These are phyloP conservation scores for Megaustenia siamemsis DNA, from an alignment of 2,888 invertebrate species.

Conservation along the genomic window DNA sequence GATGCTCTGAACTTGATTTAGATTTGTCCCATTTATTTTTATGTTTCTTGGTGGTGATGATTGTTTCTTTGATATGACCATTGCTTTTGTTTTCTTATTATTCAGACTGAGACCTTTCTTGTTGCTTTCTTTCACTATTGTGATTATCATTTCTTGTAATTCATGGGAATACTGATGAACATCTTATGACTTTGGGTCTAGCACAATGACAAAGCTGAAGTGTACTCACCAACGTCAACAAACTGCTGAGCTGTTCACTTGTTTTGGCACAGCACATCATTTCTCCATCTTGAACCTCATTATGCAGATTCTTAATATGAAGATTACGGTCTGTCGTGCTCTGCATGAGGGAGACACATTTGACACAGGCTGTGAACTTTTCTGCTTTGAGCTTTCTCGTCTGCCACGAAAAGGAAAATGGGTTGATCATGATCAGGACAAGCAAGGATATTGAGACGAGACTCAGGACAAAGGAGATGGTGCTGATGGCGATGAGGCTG, in stretches of 20 bases:
- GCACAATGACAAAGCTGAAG: too few species aligned
- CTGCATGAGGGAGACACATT: neutral
- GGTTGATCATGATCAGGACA: neutral
- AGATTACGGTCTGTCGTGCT: neutral
- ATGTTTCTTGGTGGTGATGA: too few species aligned
- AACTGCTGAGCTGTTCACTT: neutral
- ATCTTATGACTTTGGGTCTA: too few species aligned
- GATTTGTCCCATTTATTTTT: too few species aligned
- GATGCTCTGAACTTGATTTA: too few species aligned
- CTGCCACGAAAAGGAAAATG: neutral
- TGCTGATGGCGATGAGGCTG: neutral
- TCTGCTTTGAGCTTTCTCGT: neutral
- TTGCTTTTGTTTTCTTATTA: too few species aligned
- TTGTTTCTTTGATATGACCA: too few species aligned
- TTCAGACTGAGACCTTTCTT: too few species aligned
- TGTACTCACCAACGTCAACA: slow-evolving; percentile 19
- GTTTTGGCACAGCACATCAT: slow-evolving; percentile 4
- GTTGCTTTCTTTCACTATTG: too few species aligned
- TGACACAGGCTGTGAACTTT: slow-evolving; percentile 1
- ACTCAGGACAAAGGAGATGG: neutral
- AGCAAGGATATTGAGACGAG: neutral
- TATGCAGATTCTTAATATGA: neutral
- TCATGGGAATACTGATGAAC: too few species aligned
- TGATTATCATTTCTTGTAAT: too few species aligned
- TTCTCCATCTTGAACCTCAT: neutral